These are phyloP conservation scores for Propithecus deckenii DNA, from an alignment of 2,797 vertebrate species.

Conservation along the genomic window DNA sequence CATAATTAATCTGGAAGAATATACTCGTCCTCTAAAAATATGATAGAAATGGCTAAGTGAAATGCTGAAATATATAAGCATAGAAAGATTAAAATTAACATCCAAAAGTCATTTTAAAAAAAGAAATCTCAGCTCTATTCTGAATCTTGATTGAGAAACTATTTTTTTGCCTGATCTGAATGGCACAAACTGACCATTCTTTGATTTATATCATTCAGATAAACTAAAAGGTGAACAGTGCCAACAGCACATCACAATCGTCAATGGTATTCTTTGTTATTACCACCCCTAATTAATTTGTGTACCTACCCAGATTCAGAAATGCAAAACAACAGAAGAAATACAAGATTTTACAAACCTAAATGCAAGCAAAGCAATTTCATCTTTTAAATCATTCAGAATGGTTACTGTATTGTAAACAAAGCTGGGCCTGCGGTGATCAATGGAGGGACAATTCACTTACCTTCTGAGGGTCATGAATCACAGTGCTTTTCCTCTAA, in stretches of 20 bases:
- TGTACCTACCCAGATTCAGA: not conserved
- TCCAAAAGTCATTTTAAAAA: not conserved
- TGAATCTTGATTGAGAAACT: not conserved
- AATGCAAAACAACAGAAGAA: constrained; percentile 28
- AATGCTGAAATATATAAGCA: not conserved
- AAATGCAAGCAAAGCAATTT: not conserved
- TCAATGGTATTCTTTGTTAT: not conserved
- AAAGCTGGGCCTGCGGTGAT: not conserved
- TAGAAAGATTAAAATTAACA: not conserved
- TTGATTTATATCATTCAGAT: not conserved
- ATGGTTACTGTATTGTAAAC: not conserved
- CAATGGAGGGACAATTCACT: accelerated
- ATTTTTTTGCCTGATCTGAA: not conserved
- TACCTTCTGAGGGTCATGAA: not conserved
- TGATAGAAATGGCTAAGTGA: not conserved
- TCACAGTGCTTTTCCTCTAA: not conserved
- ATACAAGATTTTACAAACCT: not conserved
- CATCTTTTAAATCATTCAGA: constrained; percentile 13
- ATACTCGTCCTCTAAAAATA: not conserved
- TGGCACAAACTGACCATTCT: not conserved
- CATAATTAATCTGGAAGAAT: not conserved
- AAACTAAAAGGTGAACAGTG: not conserved
- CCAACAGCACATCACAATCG: not conserved
- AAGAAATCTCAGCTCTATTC: not conserved
- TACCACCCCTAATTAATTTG: not conserved